Evolutionary conservation across 2,113 vertebrate species (phyloP), one percentile per base, ranked within the genome.

Genomic region (Podarcis raffonei): DNA sequence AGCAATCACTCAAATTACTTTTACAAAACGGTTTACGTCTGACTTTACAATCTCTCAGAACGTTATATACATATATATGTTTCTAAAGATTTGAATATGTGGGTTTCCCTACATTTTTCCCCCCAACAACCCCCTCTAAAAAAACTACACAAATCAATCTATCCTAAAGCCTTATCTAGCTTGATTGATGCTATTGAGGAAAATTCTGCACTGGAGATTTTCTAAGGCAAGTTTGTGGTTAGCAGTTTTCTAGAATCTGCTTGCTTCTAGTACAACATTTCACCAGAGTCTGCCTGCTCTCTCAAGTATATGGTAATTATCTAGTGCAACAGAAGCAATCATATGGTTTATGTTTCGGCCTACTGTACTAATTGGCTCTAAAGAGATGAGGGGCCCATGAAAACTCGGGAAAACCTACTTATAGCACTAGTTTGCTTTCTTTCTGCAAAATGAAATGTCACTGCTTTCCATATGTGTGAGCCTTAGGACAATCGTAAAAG

Each of bases 21-120:
- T 93, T 80, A 79, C 32, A 84, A 89, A 94, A 92, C 83, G 84
- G 15, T 23, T 90, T 89, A 27, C 30, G 93, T 90, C 48, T 78
- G 30, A 77, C 83, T 27, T 69, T 66, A 72, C 94, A 92, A 87
- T 74, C 74, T 92, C 57, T 90, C 59, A 88, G 87, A 86, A 37
- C 16, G 78, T 80, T 84, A 79, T 87, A 69, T 71, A 48, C 25
- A 84, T 53, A 59, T 76, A 62, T 74, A 72, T 35, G 30, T 82
- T 59, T n/a, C 68, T 20, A 62, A 39, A 4, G 37, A 83, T 75
- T 78, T 78, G 3, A 83, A 20, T 48, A 32, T n/a, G 25, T 15
- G 3, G 15, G 5, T 37, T n/a, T 35, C n/a, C 32, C 35, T 18
- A 13, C 5, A 35, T 35, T 37, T 32, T 5, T 82, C 2, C 1